Evolutionary conservation across 2,113 vertebrate species (phyloP), one percentile per base, ranked within the genome.

Genomic region (Eulemur macaco): DNA sequence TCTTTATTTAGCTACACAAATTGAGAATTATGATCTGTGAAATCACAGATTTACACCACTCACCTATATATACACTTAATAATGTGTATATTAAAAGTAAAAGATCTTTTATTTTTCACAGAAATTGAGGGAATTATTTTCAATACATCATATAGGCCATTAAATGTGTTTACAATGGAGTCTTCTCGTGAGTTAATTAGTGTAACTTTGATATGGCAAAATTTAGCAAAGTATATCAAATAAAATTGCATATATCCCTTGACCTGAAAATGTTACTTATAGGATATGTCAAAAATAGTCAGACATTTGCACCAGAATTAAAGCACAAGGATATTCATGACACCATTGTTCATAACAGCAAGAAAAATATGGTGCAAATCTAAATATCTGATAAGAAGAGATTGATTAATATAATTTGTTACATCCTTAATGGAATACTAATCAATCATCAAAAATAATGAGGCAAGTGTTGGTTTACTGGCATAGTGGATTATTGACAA

Each of bases 391-490:
- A 71, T 86, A 64, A 76, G 21, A 90, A 73, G n/a, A 86, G 7
- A 54, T 54, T 96, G 11, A 20, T 77, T 85, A 58, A 84, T 45
- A 17, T 84, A 77, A 54, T 83, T 50, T 82, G 27, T 80, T 88
- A 56, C 1, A 42, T 92, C 20, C 13, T 54, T 54, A 89, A 76
- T 77, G 42, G 13, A 91, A 34, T 68, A 82, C 9, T 47, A 52
- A 21, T 54, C 42, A 92, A 54, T 50, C 17, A 81, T 85, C 58
- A 78, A 96, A 92, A 95, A 52, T 58, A 82, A 82, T 86, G 50
- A 82, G 21, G 17, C 9, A 92, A 47, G 42, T 69, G 14, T 85
- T 60, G 50, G 54, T 77, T 94, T 92, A 47, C 14, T 93, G 66
- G 73, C 12, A 47, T 47, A 39, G 14, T 77, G 3, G 23, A 31